Base-by-base conservation (phyloP, 2,888 invertebrate genomes). In the Linnaemya vulpina region DNA sequence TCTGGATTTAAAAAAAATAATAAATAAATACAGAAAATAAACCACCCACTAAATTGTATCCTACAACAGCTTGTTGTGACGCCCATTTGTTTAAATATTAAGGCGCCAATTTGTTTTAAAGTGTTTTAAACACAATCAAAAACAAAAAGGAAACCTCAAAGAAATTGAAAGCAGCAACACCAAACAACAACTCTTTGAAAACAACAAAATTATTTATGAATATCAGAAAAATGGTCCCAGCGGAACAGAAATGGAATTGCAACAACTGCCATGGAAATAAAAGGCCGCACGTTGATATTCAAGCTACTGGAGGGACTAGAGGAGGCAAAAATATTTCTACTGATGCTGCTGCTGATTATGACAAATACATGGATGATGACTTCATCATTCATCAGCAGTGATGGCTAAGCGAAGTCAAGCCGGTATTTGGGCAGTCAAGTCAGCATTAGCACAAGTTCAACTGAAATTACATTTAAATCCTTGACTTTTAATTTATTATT, bases 11-110 rank as follows among this genome's bases (percentile, higher is more conserved):
- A 40, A 10, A 25, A 55, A 30, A 49, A 38, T 22, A 30, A 38
- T 8, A 62, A 60, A 60, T 10, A 62, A 0, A 40, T 17, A 38
- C n/a, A 51, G 15, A 70, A 67, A 74, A 49, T 38, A 55, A 70
- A 79, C 80, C 80, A 67, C 84, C 80, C 84, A 84, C 84, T 58
- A 80, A 80, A 80, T 84, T 79, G 76, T 84, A 84, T 84, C 80
- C 76, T 68, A 80, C 46, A n/a, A 76, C 76, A 65, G 53, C 77
- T 83, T 35, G 40, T 51, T 60, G 60, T 71, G 71, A 75, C 75
- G 74, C 79, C 79, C 74, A 79, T 65, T 67, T 75, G 22, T 7
- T 60, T 58, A 25, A 46, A 79, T 46, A 58, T 75, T n/a, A 71
- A 71, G 79, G 75, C 84, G 84, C 84, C 80, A 84, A 75, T 84